Conservation (phyloP, 2,797 vertebrate species). For the Diplodus sargus region DNA sequence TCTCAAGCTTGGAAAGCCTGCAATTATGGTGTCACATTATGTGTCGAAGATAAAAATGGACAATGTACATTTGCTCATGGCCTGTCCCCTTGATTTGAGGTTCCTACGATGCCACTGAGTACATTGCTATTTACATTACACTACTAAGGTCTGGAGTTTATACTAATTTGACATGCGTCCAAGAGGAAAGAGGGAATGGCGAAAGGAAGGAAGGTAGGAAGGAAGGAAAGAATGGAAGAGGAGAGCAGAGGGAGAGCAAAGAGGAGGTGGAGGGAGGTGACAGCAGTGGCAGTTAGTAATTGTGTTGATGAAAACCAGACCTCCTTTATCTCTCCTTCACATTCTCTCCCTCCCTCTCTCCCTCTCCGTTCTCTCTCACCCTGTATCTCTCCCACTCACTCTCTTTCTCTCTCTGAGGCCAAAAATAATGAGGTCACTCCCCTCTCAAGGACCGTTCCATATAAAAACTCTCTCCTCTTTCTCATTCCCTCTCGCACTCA, state of each 20-base stretch:
- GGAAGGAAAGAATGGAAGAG: conserved; percentile 25
- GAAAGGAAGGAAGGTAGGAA: conserved; percentile 21
- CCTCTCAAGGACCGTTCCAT: conserved; percentile 82
- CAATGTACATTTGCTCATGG: not conserved
- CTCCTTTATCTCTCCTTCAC: conserved; percentile 77
- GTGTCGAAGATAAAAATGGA: conserved; percentile 1
- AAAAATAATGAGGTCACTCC: conserved; percentile 83
- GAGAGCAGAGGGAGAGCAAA: conserved; percentile 38
- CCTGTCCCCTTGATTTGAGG: conserved; percentile 7
- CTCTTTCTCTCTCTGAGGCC: conserved; percentile 68
- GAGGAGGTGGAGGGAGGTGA: conserved; percentile 62
- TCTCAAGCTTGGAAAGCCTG: not conserved
- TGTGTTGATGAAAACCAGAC: conserved; percentile 82
- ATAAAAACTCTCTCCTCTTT: conserved; percentile 82
- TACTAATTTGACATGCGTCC: conserved; percentile 34
- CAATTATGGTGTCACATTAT: not conserved
- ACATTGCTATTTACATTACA: conserved; percentile 34
- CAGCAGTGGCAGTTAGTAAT: conserved; percentile 74
- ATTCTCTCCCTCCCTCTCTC: conserved; percentile 61
- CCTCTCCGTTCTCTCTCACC: conserved; percentile 34
- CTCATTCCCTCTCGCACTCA: conserved; percentile 80
- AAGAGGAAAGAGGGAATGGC: conserved; percentile 11
- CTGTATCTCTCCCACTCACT: conserved; percentile 38
- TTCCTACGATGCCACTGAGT: conserved; percentile 14
- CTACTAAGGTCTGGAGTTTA: conserved; percentile 25